phyloP scores from a whole-genome alignment of 2,888 invertebrate genomes.

The Cyclophora albipunctata region DNA sequence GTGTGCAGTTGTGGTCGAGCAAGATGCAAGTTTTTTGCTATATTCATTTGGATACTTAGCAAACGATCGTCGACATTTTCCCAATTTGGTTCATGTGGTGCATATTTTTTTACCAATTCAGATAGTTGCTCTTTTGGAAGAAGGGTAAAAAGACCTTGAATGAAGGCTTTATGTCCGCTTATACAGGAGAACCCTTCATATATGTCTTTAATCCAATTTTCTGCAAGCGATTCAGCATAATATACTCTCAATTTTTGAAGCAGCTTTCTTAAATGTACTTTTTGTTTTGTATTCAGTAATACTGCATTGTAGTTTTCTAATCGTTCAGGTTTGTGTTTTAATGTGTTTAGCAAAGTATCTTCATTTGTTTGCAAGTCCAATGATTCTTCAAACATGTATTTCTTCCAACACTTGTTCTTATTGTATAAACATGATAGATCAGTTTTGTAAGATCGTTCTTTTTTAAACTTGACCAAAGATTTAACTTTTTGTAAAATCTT shows the following conservation, averaged over 20 bases:
- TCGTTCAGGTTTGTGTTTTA: conserved; percentile 48
- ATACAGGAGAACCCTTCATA: conserved; percentile 25
- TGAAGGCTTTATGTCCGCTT: conserved; percentile 33
- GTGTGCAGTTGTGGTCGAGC: no score
- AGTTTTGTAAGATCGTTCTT: conserved; percentile 30
- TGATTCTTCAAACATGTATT: conserved; percentile 47
- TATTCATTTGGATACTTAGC: neutral
- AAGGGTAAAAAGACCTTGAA: conserved; percentile 39
- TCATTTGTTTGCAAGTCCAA: conserved; percentile 34
- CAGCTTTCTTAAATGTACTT: conserved; percentile 4
- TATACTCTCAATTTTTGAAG: conserved; percentile 45
- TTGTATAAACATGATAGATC: conserved; percentile 38
- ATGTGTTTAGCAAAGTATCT: conserved; percentile 42
- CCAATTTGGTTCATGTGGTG: conserved; percentile 20
- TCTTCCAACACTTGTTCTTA: conserved; percentile 48
- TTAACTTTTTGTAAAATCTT: conserved; percentile 35
- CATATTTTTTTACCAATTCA: conserved; percentile 38
- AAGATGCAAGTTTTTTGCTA: neutral
- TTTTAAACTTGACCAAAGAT: conserved; percentile 31
- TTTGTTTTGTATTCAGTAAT: no score
- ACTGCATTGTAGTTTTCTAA: conserved; percentile 22
- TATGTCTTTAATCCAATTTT: conserved; percentile 33
- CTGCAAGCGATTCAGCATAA: conserved; percentile 38
- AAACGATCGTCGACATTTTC: no score
- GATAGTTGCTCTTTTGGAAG: conserved; percentile 28